phyloP scores from a whole-genome alignment of 2,888 invertebrate species.

The Lycaena phlaeas region DNA sequence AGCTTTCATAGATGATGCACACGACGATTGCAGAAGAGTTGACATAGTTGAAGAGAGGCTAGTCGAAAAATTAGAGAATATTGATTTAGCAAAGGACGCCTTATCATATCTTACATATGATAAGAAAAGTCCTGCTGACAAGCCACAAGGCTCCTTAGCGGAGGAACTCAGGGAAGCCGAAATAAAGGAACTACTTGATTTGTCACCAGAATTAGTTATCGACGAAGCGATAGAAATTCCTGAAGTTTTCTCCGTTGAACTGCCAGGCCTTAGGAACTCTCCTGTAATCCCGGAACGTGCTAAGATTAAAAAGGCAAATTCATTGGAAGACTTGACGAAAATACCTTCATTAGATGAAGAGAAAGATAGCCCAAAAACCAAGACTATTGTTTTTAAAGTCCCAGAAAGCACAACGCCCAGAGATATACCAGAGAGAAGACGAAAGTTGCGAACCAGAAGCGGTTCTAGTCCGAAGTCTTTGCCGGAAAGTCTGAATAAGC shows the following conservation, averaged over 20 bases:
- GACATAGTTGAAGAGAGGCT: slow-evolving; percentile 17
- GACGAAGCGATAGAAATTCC: slow-evolving; percentile 46
- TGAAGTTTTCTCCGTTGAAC: slow-evolving; percentile 39
- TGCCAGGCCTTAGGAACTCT: slow-evolving; percentile 36
- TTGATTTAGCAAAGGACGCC: slow-evolving; percentile 60
- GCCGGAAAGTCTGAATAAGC: slow-evolving; percentile 57
- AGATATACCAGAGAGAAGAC: slow-evolving; percentile 52
- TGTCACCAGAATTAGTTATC: slow-evolving; percentile 56
- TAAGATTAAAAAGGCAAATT: slow-evolving; percentile 53
- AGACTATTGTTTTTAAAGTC: slow-evolving; percentile 53
- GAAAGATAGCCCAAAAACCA: slow-evolving; percentile 40
- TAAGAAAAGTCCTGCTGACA: slow-evolving; percentile 36
- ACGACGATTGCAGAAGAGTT: slow-evolving; percentile 29
- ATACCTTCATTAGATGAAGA: slow-evolving; percentile 25
- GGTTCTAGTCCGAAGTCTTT: slow-evolving; percentile 63
- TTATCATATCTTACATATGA: slow-evolving; percentile 52
- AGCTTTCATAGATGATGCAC: slow-evolving; percentile 45
- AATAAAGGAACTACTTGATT: slow-evolving; percentile 46
- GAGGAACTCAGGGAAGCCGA: slow-evolving; percentile 54
- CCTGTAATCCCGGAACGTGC: slow-evolving; percentile 53
- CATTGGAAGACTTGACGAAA: slow-evolving; percentile 48
- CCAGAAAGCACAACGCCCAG: slow-evolving; percentile 54
- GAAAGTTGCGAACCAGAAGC: slow-evolving; percentile 43
- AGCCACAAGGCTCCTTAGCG: slow-evolving; percentile 38
- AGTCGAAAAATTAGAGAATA: slow-evolving; percentile 28